Evolutionary conservation across 37 sponge, comb jelly and placozoan genomes (phyloP), one percentile per base, ranked within the genome.

Genomic region (Hexactinellida sp.): DNA sequence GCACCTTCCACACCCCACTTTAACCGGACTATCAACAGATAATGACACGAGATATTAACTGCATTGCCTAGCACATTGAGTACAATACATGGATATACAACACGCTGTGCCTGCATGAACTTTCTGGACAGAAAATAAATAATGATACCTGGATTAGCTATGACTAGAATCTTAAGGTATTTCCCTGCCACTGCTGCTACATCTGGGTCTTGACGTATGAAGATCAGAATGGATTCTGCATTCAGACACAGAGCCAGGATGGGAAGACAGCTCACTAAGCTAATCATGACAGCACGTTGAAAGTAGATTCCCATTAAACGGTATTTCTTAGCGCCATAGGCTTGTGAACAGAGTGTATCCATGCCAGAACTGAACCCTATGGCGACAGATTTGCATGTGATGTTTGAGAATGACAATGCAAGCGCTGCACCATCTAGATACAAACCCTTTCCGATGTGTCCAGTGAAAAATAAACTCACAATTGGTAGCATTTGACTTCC

Each of bases 1-100:
- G 86, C 86, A 21, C 86, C 86, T 37, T 37, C 0, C 23, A 86
- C 37, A 36, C 86, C 86, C 82, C 37, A 71, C n/a, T 63, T 24
- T 37, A 37, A 36, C 38, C 38, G 37, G 35, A 71, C 10, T 0
- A 86, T 38, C 36, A 86, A 86, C 0, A 86, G 25, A 23, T 36
- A 63, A 37, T 86, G 86, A 5, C 38, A 13, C 1, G 37, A 3
- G 1, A 71, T 16, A 47, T 47, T 47, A 47, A 47, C 16, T 16
- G 16, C 13, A 47, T 47, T 47, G 16, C 52, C 52, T 47, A 47
- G 9, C 16, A 47, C 52, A 47, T 47, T 47, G 13, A 47, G 52
- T 19, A 47, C 16, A 19, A 47, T 47, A 47, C 52, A 47, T 47
- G 52, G 52, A 47, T 47, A 47, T 47, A 47, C 52, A 9, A 47